Base-by-base conservation (phyloP, 2,888 invertebrate genomes). In the Coleophora flavipennella region DNA sequence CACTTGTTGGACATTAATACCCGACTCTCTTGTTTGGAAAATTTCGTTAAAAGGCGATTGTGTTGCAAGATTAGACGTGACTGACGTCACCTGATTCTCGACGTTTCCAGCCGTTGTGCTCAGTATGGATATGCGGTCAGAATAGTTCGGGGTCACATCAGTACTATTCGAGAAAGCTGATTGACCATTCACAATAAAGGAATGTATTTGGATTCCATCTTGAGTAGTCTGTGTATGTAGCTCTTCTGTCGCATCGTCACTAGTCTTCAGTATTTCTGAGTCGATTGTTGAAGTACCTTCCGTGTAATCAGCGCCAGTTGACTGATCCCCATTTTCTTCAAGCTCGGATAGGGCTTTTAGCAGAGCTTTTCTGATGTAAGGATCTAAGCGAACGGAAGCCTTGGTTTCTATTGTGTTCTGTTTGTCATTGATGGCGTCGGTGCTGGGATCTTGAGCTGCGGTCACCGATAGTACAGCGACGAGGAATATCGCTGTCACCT, bases 281-380 rank as follows among this genome's bases (percentile, higher is more conserved):
- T 78, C 77, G 8, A 55, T 46, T 2, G 59, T 60, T 8, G 68
- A 62, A 12, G 62, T 56, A 9, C 55, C 59, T 31, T 71, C 71
- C 2, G 59, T 61, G 1, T 58, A 62, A 13, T 85, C 85, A 12
- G 72, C 62, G 36, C 80, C 86, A 3, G 84, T 80, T 11, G 87
- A 87, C 13, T 61, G 42, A 36, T 59, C 66, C 13, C 65, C 72
- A 46, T 88, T 89, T 47, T 89, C 87, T 70, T 94, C 93, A 36
- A 94, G 75, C 56, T 93, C 92, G 37, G 89, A 90, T 3, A 94
- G 81, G 9, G 93, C 94, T 72, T 90, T 90, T 4, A 94, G 75
- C 32, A 94, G 74, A 1, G 93, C 94, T 67, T 90, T 89, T 11
- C 93, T 85, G 27, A 94, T 87, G 46, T 90, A 91, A 33, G 90